Base-by-base conservation (phyloP, 2,797 vertebrate genomes). In the Lutjanus campechanus region DNA sequence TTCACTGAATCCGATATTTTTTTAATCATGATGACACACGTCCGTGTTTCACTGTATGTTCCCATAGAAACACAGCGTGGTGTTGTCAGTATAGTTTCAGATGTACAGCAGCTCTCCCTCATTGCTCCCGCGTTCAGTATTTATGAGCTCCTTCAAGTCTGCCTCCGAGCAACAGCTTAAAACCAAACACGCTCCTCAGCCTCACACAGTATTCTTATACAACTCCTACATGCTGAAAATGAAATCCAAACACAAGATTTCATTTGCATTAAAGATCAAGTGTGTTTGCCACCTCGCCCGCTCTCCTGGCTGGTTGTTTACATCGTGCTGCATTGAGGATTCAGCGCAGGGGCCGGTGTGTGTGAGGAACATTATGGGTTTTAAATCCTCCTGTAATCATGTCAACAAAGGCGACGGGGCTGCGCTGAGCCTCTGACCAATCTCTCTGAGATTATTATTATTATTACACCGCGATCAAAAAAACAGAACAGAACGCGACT, bases 11-110 rank as follows among this genome's bases (percentile, higher is more conserved):
- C 11, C 7, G 8, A 47, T 60, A 11, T 54, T 46, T 77, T 75
- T 49, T 16, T 20, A 22, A 81, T 60, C 44, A 59, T 54, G 19
- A 12, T 11, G 12, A 17, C 22, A 73, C 54, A 71, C 12, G 44
- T 40, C 11, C 13, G 47, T 43, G 10, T 43, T 64, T 56, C 13
- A 17, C 36, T 72, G 68, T 79, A 68, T 69, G 84, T 92, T 89
- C 82, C 90, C 86, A 90, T 90, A 85, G 90, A 92, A 92, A 90
- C 91, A 61, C 69, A 76, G 76, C 85, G 56, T 43, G 17, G 49
- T 51, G 61, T 75, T 85, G 80, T 72, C 59, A 65, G 60, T 67
- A 69, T 71, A 80, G 73, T 76, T 80, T 90, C 73, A 82, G 61
- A 79, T 70, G 84, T 84, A 55, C 40, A 51, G 76, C 76, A 36